A percentile compares a stretch with the other conserved stretches of the same genome.
Evolutionary conservation across 1,140 invertebrate genomes (phyloP).

Genomic region (Anoplophora glabripennis): DNA sequence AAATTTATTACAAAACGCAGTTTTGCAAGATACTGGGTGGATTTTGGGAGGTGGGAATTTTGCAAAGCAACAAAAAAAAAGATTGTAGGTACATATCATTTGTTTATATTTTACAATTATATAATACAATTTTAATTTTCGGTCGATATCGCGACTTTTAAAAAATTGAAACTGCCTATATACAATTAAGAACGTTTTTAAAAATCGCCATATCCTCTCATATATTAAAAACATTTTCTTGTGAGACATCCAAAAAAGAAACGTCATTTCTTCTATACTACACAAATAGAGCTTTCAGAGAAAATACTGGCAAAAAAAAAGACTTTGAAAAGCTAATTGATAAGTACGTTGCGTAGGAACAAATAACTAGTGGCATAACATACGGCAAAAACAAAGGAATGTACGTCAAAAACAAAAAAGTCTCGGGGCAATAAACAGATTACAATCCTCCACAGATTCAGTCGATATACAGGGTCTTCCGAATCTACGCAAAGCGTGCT

Average conservation of each 20-base stretch:
- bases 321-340: slow-evolving; percentile 25
- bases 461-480: too few species aligned
- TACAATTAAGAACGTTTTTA: slow-evolving; percentile 30
- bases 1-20: too few species aligned
- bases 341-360: slow-evolving; percentile 34
- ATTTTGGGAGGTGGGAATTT: background rate
- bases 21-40: too few species aligned
- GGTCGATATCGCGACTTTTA: slow-evolving; percentile 33
- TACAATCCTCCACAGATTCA: too few species aligned
- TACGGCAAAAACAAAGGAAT: slow-evolving; percentile 17
- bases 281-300: slow-evolving; percentile 24
- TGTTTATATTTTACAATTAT: slow-evolving; percentile 38
- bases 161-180: slow-evolving; percentile 24
- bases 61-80: slow-evolving; percentile 10
- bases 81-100: slow-evolving; percentile 32
- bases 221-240: slow-evolving; percentile 28
- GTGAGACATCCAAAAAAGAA: slow-evolving; percentile 23
- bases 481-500: too few species aligned
- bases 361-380: slow-evolving; percentile 13
- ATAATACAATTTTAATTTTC: slow-evolving; percentile 29
- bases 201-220: slow-evolving; percentile 27
- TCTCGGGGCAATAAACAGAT: background rate
- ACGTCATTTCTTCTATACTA: slow-evolving; percentile 13
- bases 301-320: slow-evolving; percentile 35
- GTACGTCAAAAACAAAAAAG: slow-evolving; percentile 2